Conservation (phyloP, 35 echinoderm and acorn worm genomes). For the Ophioderma brevispina region DNA sequence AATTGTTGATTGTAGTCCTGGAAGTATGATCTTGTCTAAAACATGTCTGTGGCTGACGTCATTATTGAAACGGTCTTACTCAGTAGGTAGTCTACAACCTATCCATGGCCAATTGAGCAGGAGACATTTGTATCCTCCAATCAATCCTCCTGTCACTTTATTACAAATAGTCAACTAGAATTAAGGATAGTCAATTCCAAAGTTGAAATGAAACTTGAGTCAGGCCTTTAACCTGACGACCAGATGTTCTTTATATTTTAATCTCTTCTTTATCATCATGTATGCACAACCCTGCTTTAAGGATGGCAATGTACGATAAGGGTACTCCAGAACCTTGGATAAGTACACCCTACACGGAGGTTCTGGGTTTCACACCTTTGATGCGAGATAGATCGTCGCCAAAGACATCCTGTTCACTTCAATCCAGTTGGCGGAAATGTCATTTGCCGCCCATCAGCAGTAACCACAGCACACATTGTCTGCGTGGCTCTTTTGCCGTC, state of each 20-base stretch:
- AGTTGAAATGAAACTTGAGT: neutral
- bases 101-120: too few species aligned
- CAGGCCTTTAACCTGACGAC: neutral
- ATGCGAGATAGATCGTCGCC: constrained; percentile 31
- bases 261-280: neutral
- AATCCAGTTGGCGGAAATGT: constrained; percentile 50
- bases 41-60: too few species aligned
- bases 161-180: too few species aligned
- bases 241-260: neutral
- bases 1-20: too few species aligned
- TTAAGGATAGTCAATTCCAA: too few species aligned
- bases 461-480: constrained; percentile 16
- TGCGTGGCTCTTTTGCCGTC: constrained; percentile 27
- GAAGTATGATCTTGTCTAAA: too few species aligned
- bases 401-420: constrained; percentile 38
- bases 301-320: constrained; percentile 59
- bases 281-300: constrained; percentile 59
- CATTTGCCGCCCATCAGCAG: constrained; percentile 37
- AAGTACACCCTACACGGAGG: constrained; percentile 52
- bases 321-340: constrained; percentile 49
- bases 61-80: too few species aligned
- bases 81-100: too few species aligned
- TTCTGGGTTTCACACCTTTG: constrained; percentile 44
- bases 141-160: neutral
- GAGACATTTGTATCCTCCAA: too few species aligned